Evolutionary conservation across 2,797 vertebrate species (phyloP).

Genomic region (Sphenodon punctatus): DNA sequence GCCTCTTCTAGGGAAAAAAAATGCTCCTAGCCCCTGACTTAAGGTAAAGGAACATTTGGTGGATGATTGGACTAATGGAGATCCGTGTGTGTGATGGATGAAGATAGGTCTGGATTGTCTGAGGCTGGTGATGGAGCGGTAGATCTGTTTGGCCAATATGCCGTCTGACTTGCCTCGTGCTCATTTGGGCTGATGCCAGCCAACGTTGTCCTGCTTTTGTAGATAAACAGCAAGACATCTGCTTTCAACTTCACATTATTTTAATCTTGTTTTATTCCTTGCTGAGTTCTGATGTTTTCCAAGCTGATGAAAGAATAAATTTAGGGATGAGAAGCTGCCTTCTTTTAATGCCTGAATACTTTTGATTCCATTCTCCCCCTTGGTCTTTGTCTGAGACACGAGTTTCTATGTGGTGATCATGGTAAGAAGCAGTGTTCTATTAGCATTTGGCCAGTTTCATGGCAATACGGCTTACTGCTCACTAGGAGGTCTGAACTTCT

Average conservation of each 20-base stretch:
- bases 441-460: too few relatives aligned
- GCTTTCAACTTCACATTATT: slow-evolving; percentile 75
- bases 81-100: too few relatives aligned
- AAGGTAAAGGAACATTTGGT: neutral
- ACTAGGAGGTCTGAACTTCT: neutral
- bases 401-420: too few relatives aligned
- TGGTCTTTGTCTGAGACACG: slow-evolving; percentile 61
- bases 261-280: slow-evolving; percentile 74
- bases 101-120: slow-evolving; percentile 43
- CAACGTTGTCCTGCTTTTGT: slow-evolving; percentile 69
- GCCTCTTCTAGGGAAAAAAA: too few relatives aligned
- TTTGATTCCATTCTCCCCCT: slow-evolving; percentile 68
- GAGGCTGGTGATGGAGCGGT: neutral
- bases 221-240: slow-evolving; percentile 69
- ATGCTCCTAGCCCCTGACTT: too few relatives aligned
- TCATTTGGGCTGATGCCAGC: slow-evolving; percentile 61
- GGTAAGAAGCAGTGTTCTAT: too few relatives aligned
- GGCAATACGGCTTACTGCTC: neutral
- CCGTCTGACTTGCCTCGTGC: slow-evolving; percentile 7
- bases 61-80: too few relatives aligned
- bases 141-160: slow-evolving; percentile 51
- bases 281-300: slow-evolving; percentile 69
- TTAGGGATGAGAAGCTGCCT: slow-evolving; percentile 56
- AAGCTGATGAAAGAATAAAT: slow-evolving; percentile 73
- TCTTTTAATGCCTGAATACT: slow-evolving; percentile 34